Conservation (phyloP, 2,113 vertebrate species). For the Dolichallabes microphthalmus region DNA sequence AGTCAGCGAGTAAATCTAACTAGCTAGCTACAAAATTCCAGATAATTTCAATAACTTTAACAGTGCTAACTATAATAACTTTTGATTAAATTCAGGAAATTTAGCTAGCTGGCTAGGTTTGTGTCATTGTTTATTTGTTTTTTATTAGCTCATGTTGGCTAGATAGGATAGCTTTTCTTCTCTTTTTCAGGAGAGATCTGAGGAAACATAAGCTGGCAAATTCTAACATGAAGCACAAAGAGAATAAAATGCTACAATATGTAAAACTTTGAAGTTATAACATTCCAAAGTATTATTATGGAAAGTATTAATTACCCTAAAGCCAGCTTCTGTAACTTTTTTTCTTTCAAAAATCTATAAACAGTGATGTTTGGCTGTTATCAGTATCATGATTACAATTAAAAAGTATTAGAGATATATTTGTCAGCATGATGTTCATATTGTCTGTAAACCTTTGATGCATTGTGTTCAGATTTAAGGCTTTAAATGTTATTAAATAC, state of each 20-base stretch:
- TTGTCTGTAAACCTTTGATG: too few relatives aligned
- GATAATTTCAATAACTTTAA: not conserved
- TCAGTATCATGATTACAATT: not conserved
- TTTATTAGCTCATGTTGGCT: not conserved
- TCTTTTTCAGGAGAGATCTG: not conserved
- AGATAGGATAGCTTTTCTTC: not conserved
- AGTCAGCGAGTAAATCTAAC: not conserved
- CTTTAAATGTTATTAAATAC: too few relatives aligned
- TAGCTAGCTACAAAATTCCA: not conserved
- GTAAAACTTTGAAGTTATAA: too few relatives aligned
- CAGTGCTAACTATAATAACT: not conserved
- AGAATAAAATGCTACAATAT: not conserved
- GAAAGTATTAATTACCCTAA: not conserved
- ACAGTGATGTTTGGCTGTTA: not conserved
- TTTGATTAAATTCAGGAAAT: not conserved
- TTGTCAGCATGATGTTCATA: not conserved
- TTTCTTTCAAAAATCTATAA: not conserved
- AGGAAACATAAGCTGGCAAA: not conserved
- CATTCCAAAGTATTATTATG: not conserved
- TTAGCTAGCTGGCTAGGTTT: not conserved
- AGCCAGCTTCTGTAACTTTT: not conserved
- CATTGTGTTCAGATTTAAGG: too few relatives aligned
- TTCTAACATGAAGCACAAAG: not conserved
- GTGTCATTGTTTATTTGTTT: not conserved
- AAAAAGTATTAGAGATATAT: not conserved